A percentile compares a stretch with the other conserved stretches of the same genome.
Evolutionary conservation across 2,888 invertebrate genomes (phyloP).

Genomic region (Tetranychus piercei): DNA sequence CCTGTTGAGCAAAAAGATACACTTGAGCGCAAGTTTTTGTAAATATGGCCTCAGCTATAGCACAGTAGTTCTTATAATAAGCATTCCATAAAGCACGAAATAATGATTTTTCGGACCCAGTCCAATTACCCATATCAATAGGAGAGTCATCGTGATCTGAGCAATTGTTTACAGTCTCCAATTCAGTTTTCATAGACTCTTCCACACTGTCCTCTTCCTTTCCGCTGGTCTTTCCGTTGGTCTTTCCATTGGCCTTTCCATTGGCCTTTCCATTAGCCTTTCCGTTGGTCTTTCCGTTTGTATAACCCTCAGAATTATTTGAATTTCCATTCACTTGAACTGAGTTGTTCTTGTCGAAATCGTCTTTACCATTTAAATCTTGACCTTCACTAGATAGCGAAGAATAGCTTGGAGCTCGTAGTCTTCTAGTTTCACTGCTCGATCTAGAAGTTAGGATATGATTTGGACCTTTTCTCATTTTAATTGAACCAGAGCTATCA

Average conservation of each 20-base stretch:
- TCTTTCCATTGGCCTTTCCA: background rate
- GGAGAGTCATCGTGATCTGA: background rate
- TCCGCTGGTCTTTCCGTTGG: background rate
- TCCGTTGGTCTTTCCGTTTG: background rate
- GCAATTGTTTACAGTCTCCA: background rate
- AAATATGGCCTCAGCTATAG: conserved; percentile 73
- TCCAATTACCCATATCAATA: conserved; percentile 44
- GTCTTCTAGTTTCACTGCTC: background rate
- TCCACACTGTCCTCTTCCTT: background rate
- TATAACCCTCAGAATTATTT: background rate
- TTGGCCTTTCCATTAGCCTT: background rate
- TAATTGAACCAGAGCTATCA: conserved; percentile 36
- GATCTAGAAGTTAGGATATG: background rate
- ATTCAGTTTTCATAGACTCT: background rate
- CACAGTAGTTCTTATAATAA: conserved; percentile 80
- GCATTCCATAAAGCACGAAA: conserved; percentile 76
- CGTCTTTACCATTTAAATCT: background rate
- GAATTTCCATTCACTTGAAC: background rate
- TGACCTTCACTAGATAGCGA: background rate
- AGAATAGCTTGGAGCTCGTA: background rate
- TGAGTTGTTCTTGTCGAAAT: background rate
- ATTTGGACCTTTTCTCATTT: background rate
- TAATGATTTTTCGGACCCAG: conserved; percentile 80
- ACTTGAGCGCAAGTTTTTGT: conserved; percentile 88
- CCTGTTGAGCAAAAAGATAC: conserved; percentile 62